Conservation (phyloP, 1,140 invertebrate species). For the Chlorops oryzae region DNA sequence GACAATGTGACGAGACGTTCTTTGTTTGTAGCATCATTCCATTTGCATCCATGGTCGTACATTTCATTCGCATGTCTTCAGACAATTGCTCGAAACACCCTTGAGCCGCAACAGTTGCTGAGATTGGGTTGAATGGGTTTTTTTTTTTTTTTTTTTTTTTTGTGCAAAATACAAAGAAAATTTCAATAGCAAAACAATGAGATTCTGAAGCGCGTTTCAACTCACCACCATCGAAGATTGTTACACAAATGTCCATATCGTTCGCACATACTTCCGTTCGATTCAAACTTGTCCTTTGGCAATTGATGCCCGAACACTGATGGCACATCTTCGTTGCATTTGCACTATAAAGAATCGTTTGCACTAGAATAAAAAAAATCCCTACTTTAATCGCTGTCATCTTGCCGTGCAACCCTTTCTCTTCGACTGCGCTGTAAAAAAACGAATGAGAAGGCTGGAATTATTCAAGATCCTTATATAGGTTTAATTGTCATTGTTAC, state of each 20-base stretch:
- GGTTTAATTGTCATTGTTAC: too few species aligned
- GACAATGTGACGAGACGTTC: too few species aligned
- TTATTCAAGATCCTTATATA: too few species aligned
- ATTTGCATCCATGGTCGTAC: conserved; percentile 5
- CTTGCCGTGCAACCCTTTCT: too few species aligned
- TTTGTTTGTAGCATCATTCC: background rate
- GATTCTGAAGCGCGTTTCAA: too few species aligned
- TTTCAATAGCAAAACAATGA: background rate
- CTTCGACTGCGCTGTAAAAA: too few species aligned
- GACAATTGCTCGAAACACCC: conserved; percentile 25
- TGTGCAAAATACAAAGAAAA: too few species aligned
- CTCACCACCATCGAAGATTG: conserved; percentile 25
- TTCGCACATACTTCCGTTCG: conserved; percentile 23
- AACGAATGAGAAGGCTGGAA: too few species aligned
- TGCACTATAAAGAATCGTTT: background rate
- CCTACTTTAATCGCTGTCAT: too few species aligned
- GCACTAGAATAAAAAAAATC: too few species aligned
- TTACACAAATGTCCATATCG: conserved; percentile 30
- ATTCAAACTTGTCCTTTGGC: conserved; percentile 28
- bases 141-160: too few species aligned
- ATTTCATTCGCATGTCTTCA: conserved; percentile 9
- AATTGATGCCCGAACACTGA: conserved; percentile 36
- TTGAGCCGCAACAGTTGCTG: conserved; percentile 25
- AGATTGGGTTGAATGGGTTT: too few species aligned
- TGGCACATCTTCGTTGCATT: conserved; percentile 21